phyloP scores from a whole-genome alignment of 1,140 invertebrate genomes.

The Leptopilina clavipes region DNA sequence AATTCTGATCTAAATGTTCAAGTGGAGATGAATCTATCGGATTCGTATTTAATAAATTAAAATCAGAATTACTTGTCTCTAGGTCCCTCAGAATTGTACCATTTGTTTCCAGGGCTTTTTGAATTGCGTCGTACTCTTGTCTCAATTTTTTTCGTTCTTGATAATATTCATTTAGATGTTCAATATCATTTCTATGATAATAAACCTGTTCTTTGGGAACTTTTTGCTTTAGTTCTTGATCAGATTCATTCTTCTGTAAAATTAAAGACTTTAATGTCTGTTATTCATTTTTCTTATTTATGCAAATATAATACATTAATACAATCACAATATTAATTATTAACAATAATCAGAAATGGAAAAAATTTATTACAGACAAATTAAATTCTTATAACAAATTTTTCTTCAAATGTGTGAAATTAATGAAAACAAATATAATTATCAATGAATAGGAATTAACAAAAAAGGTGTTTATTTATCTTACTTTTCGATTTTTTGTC shows the following conservation, averaged over 20 bases:
- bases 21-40: neutral
- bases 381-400: too few species aligned
- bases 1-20: neutral
- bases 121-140: constrained; percentile 8
- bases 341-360: too few species aligned
- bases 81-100: neutral
- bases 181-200: constrained; percentile 22
- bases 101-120: neutral
- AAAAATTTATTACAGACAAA: neutral
- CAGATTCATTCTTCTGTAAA: neutral
- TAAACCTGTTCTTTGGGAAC: neutral
- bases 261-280: neutral
- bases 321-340: too few species aligned
- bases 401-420: too few species aligned
- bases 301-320: too few species aligned
- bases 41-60: neutral
- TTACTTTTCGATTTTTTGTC: neutral
- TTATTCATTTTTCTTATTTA: too few species aligned
- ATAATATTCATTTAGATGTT: neutral
- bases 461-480: neutral
- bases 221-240: neutral
- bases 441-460: too few species aligned
- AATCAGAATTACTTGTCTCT: neutral
- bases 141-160: constrained; percentile 13
- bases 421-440: too few species aligned